Conservation (phyloP, 2,113 vertebrate genomes). For the Scomber colias region DNA sequence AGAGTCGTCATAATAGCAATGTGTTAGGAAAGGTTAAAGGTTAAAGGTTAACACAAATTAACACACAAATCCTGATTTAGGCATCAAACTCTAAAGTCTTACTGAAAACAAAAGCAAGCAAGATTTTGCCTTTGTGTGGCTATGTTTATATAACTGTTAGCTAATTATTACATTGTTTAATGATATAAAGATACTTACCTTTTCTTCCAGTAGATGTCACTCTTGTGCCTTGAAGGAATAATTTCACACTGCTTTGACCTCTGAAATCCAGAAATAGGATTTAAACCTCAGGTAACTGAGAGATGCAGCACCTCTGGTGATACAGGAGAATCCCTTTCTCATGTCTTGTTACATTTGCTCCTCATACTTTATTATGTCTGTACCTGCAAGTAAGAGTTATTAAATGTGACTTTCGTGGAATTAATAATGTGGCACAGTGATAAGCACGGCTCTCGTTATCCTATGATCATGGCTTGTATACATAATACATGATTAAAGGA, state of each 20-base stretch:
- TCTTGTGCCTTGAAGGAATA: constrained; percentile 25
- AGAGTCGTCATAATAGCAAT: no score
- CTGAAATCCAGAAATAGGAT: neutral
- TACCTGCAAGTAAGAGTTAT: neutral
- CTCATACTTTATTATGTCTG: neutral
- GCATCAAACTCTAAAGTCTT: no score
- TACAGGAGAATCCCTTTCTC: neutral
- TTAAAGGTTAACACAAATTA: no score
- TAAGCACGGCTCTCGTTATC: neutral
- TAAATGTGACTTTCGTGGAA: neutral
- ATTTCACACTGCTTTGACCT: neutral
- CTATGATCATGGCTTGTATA: neutral
- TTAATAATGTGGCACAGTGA: neutral
- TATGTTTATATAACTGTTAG: neutral
- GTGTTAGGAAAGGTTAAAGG: no score
- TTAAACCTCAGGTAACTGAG: neutral
- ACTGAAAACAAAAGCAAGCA: no score
- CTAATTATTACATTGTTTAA: neutral
- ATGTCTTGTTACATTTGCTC: neutral
- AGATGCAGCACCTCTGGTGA: neutral
- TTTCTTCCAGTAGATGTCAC: constrained; percentile 67
- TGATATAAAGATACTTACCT: neutral
- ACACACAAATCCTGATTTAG: no score
- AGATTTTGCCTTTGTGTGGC: no score
- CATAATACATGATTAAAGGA: neutral